phyloP scores from a whole-genome alignment of 2,888 invertebrate species.

The Pristionchus maxplancki region DNA sequence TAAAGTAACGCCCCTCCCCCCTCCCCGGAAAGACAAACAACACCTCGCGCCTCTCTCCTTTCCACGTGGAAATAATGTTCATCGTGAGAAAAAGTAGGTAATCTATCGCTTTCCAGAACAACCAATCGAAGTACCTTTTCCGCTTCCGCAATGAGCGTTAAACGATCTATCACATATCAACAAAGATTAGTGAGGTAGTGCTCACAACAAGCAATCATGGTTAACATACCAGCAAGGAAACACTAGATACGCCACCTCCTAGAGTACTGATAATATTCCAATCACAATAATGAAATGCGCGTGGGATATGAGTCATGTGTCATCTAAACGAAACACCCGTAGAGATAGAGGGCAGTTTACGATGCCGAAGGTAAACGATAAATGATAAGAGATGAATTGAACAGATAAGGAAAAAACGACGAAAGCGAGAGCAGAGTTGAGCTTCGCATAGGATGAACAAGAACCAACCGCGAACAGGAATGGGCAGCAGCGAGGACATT shows the following conservation, averaged over 20 bases:
- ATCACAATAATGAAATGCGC: too few relatives aligned
- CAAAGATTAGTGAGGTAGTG: too few relatives aligned
- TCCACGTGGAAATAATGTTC: conserved; percentile 6
- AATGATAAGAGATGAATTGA: conserved; percentile 5
- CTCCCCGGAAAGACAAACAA: not conserved
- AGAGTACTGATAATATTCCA: too few relatives aligned
- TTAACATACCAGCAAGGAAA: not conserved
- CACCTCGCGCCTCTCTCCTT: not conserved
- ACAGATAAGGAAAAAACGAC: not conserved
- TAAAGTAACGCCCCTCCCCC: not conserved
- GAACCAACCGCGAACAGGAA: not conserved
- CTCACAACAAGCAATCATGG: not conserved
- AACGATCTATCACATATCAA: not conserved
- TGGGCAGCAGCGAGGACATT: not conserved
- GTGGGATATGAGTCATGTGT: not conserved
- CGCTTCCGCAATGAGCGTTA: not conserved
- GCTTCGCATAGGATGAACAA: not conserved
- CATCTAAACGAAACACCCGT: not conserved
- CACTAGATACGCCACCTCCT: too few relatives aligned
- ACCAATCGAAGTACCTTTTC: not conserved
- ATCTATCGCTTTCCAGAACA: not conserved
- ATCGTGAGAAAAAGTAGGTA: not conserved
- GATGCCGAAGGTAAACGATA: conserved; percentile 26
- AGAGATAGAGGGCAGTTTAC: conserved; percentile 2
- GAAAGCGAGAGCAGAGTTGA: not conserved